phyloP scores from a whole-genome alignment of 2,888 invertebrate genomes.

The Epirrhoe tristata region DNA sequence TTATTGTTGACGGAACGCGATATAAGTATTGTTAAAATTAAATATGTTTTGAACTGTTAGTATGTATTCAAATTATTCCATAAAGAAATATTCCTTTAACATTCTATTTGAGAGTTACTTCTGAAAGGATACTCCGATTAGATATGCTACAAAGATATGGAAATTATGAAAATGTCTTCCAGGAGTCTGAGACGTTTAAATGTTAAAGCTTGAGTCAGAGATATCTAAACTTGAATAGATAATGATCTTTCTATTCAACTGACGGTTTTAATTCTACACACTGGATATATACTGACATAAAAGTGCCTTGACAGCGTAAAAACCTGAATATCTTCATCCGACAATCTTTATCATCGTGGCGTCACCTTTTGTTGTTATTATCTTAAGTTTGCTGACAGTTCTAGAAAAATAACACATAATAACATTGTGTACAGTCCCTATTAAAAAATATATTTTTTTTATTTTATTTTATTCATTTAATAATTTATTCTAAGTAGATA shows the following conservation, averaged over 20 bases:
- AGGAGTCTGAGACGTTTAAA: slow-evolving; percentile 14
- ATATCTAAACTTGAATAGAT: slow-evolving; percentile 9
- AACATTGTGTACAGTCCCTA: too few relatives aligned
- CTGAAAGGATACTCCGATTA: slow-evolving; percentile 29
- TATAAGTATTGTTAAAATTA: background rate
- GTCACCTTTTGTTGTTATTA: too few relatives aligned
- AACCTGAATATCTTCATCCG: background rate
- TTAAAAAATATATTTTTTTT: too few relatives aligned
- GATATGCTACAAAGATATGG: slow-evolving; percentile 38
- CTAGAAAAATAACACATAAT: too few relatives aligned
- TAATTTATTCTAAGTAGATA: too few relatives aligned
- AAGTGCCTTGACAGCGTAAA: background rate
- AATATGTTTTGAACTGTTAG: background rate
- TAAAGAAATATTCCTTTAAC: slow-evolving; percentile 23
- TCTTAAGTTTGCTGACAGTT: too few relatives aligned
- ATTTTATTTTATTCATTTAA: too few relatives aligned
- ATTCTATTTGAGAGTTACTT: slow-evolving; percentile 30
- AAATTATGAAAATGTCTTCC: slow-evolving; percentile 28
- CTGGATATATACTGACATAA: background rate
- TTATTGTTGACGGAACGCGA: slow-evolving; percentile 11
- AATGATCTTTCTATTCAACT: slow-evolving; percentile 12
- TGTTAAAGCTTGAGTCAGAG: slow-evolving; percentile 12
- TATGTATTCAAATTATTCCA: background rate
- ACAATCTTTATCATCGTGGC: background rate
- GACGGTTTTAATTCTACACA: background rate